Evolutionary conservation across 2,113 vertebrate genomes (phyloP), one percentile per base, ranked within the genome.

Genomic region (Tetraodon nigroviridis): DNA sequence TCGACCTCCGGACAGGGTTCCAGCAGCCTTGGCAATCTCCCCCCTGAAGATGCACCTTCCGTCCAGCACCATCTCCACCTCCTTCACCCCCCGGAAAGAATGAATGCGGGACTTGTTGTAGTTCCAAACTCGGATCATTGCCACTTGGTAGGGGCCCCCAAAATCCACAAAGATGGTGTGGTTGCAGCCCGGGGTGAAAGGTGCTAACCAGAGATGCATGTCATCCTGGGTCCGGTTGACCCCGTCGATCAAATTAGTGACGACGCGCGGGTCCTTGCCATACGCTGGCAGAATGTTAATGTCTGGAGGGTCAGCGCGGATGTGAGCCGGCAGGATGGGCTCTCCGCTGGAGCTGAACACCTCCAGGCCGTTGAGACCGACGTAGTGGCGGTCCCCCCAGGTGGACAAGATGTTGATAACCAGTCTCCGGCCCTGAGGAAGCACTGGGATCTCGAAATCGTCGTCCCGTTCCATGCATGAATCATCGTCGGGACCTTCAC

Each of bases 81-180:
- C 95, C 84, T 89, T 94, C 61, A 91, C 93, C 0, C 97, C 97
- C 1, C 96, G 87, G 82, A 96, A 97, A 11, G 96, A 98, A 76
- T 98, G 95, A 27, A 99, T 98, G 20, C 97, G 93, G 0, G 97
- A 99, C 75, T 99, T 99, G 79, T 99, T 99, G 77, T 99, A 99
- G 86, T 99, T 99, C 97, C 97, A 99, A 56, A 99, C 85, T 12
- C 97, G 92, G 65, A 99, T 94, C 92, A 99, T 94, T 45, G 97
- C 95, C 0, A 99, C 88, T 41, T 95, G 91, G 79, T 89, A 91
- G 12, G 89, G 75, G 19, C 76, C 75, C n/a, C 55, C 80, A 40
- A 99, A 96, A 71, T 97, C 90, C 50, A 98, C 67, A 37, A 85
- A 89, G 75, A 99, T 75, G 12, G 90, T 83, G 85, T 98, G 95